Evolutionary conservation across 1,140 invertebrate genomes (phyloP).

Genomic region (silkworm (Bombyx mori)): ASM3026992v2 NC_085124.1:4449501-4450000

Average conservation of each 20-base stretch:
- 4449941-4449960: background rate
- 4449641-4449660: constrained; percentile 27
- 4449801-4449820: too few species aligned
- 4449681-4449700: too few species aligned
- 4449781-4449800: background rate
- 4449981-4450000: background rate
- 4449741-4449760: too few species aligned
- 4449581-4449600: constrained; percentile 62
- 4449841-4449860: too few species aligned
- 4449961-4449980: background rate
- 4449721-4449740: too few species aligned
- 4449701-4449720: too few species aligned
- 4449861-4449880: too few species aligned
- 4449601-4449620: constrained; percentile 49
- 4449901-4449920: too few species aligned
- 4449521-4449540: constrained; percentile 49
- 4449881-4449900: too few species aligned
- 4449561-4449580: constrained; percentile 26
- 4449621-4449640: constrained; percentile 36
- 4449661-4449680: background rate
- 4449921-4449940: too few species aligned
- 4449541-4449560: constrained; percentile 56
- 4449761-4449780: background rate
- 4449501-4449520: constrained; percentile 19
- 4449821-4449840: too few species aligned